phyloP scores from a whole-genome alignment of 1,140 invertebrate genomes.

The Cyrtorhinus lividipennis region DNA sequence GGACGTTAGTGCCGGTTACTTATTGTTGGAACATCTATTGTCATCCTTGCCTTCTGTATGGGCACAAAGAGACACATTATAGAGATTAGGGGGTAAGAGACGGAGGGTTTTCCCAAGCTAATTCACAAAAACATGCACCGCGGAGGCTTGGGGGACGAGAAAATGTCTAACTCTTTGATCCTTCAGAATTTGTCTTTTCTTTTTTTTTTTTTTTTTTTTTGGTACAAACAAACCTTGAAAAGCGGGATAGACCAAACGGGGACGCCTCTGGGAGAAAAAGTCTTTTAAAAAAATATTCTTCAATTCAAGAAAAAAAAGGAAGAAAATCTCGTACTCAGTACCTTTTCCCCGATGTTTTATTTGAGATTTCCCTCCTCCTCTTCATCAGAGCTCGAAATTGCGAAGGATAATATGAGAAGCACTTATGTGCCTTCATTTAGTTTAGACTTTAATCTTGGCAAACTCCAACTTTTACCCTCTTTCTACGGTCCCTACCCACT shows the following conservation, averaged over 20 bases:
- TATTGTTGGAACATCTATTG: slow-evolving; percentile 6
- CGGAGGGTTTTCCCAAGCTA: neutral
- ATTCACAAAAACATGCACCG: neutral
- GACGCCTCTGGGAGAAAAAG: too few relatives aligned
- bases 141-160: neutral
- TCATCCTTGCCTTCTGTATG: neutral
- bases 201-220: too few relatives aligned
- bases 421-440: neutral
- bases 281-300: neutral
- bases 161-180: neutral
- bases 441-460: neutral
- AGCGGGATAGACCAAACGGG: too few relatives aligned
- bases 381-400: neutral
- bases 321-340: neutral
- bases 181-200: neutral
- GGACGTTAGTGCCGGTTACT: slow-evolving; percentile 11
- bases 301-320: neutral
- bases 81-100: neutral
- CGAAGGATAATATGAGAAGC: neutral
- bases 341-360: neutral
- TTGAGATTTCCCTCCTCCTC: neutral
- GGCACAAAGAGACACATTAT: slow-evolving; percentile 9
- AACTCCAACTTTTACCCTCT: neutral
- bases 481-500: too few relatives aligned
- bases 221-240: neutral